Conservation (phyloP, 2,888 invertebrate species). For the Argynnis bischoffii region DNA sequence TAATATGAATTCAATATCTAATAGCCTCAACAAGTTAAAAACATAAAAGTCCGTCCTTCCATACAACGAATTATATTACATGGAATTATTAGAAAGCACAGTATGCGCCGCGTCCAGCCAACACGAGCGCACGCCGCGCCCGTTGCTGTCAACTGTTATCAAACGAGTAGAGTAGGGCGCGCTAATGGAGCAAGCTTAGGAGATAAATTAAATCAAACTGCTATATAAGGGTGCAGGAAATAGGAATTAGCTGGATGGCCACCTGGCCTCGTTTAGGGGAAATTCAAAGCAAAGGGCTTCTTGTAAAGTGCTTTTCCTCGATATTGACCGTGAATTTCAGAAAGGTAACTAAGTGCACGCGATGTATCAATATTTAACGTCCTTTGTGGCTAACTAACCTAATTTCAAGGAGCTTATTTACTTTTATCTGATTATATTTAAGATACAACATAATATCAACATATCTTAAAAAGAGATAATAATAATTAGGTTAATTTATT, state of each 20-base stretch:
- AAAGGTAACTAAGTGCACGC: conserved; percentile 24
- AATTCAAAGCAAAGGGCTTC: conserved; percentile 40
- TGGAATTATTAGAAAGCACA: conserved; percentile 27
- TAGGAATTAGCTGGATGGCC: conserved; percentile 57
- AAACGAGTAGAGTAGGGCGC: conserved; percentile 56
- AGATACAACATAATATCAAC: too few relatives aligned
- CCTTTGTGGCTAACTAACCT: conserved; percentile 3
- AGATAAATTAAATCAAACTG: conserved; percentile 74
- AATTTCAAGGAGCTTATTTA: conserved; percentile 9
- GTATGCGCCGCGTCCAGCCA: conserved; percentile 18
- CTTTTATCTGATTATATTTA: too few relatives aligned
- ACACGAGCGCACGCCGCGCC: conserved; percentile 54
- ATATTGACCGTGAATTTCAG: conserved; percentile 31
- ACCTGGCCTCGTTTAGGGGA: conserved; percentile 42
- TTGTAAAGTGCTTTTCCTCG: conserved; percentile 27
- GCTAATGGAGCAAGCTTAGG: conserved; percentile 71
- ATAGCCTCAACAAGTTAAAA: conserved; percentile 22
- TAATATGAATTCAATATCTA: conserved; percentile 4
- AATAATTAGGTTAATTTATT: too few relatives aligned
- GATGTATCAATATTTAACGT: conserved; percentile 20
- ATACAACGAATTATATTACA: conserved; percentile 17
- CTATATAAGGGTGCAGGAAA: conserved; percentile 71
- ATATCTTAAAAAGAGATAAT: too few relatives aligned
- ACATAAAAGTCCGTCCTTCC: conserved; percentile 10
- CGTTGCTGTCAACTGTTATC: conserved; percentile 67